phyloP scores from a whole-genome alignment of 1,140 invertebrate genomes.

The Drosophila obscura region DNA sequence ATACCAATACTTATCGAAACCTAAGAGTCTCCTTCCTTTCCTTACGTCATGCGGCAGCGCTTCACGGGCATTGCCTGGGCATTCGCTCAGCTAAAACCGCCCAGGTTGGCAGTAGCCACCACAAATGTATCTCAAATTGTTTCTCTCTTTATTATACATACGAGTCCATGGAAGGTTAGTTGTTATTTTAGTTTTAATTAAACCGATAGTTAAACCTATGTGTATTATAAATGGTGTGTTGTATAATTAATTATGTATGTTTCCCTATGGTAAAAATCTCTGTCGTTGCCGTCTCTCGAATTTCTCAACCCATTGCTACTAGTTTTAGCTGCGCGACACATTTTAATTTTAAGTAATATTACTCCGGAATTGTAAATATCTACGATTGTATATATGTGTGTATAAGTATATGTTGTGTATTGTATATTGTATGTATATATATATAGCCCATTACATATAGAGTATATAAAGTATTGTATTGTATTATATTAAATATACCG shows the following conservation, averaged over 20 bases:
- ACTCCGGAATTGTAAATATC: conserved; percentile 39
- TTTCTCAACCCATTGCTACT: no score
- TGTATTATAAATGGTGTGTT: conserved; percentile 45
- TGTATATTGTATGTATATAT: conserved; percentile 36
- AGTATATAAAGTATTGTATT: conserved; percentile 4
- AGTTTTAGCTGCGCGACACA: no score
- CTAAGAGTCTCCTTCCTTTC: no score
- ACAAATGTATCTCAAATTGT: conserved; percentile 2
- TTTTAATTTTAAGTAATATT: conserved; percentile 18
- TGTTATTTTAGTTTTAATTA: conserved; percentile 22
- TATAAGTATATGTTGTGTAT: conserved; percentile 1
- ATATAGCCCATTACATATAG: conserved; percentile 15
- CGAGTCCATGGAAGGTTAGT: conserved; percentile 7
- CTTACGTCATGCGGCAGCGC: no score
- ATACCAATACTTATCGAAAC: no score
- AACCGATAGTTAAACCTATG: conserved; percentile 50
- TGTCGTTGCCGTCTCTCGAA: conserved; percentile 25
- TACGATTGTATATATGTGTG: conserved; percentile 12
- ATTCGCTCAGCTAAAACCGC: no score
- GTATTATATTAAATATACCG: conserved; percentile 29
- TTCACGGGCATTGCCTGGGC: no score
- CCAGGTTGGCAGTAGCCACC: no score
- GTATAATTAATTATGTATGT: conserved; percentile 16
- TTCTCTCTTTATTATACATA: conserved; percentile 25
- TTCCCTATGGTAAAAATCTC: conserved; percentile 48